Conservation (phyloP, 1,140 invertebrate genomes). For the Apis dorsata region DNA sequence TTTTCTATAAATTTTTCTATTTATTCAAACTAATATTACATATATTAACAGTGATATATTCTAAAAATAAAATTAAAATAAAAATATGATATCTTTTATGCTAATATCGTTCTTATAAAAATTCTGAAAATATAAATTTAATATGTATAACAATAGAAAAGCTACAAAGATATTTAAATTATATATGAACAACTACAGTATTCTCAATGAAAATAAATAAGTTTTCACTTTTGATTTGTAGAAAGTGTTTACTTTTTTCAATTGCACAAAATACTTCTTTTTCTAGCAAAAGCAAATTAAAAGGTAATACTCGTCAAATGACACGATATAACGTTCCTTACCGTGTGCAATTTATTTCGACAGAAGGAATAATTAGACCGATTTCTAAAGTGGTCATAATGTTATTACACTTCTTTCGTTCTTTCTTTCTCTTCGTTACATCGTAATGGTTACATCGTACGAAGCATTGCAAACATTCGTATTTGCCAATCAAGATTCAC, state of each 20-base stretch:
- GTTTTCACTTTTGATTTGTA: neutral
- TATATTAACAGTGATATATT: too few relatives aligned
- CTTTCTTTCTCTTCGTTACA: neutral
- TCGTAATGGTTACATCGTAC: neutral
- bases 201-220: neutral
- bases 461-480: conserved; percentile 4
- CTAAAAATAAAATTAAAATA: too few relatives aligned
- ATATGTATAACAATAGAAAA: neutral
- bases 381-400: neutral
- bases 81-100: too few relatives aligned
- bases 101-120: neutral
- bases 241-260: conserved; percentile 27
- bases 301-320: conserved; percentile 23
- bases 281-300: conserved; percentile 52
- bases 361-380: conserved; percentile 35
- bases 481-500: conserved; percentile 34
- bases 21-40: too few relatives aligned
- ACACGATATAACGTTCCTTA: conserved; percentile 41
- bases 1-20: too few relatives aligned
- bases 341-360: conserved; percentile 42
- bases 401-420: neutral
- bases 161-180: neutral
- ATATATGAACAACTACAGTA: neutral
- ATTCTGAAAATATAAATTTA: neutral
- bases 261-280: conserved; percentile 12